Conservation (phyloP, 2,113 vertebrate genomes). For the Coracopsis vasa region DNA sequence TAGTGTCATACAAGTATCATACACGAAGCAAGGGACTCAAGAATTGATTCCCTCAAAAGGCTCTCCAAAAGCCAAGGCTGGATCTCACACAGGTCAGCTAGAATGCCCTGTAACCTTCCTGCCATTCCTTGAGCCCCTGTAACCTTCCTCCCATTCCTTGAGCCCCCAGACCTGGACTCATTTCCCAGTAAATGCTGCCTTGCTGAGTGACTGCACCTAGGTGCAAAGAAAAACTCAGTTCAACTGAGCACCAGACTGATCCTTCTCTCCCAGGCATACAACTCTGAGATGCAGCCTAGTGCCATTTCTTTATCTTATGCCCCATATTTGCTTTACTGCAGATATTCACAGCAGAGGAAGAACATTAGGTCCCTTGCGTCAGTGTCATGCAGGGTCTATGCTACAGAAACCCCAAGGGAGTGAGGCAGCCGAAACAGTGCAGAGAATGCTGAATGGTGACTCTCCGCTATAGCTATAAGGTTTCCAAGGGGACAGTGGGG, state of each 20-base stretch:
- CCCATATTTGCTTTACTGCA: neutral
- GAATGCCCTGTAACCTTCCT: neutral
- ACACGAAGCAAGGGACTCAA: neutral
- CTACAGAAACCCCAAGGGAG: neutral
- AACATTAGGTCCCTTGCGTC: neutral
- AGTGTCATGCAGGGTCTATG: neutral
- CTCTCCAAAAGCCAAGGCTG: neutral
- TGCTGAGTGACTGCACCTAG: neutral
- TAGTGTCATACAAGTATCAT: neutral
- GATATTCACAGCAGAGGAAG: neutral
- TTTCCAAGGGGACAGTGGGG: neutral
- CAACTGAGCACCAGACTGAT: rapidly evolving
- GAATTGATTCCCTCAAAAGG: neutral
- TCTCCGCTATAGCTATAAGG: neutral
- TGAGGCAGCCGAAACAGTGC: neutral
- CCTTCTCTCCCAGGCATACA: neutral
- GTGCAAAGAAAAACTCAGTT: neutral
- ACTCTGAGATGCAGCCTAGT: neutral
- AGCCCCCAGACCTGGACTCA: neutral
- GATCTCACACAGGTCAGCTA: neutral
- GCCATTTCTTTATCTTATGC: neutral
- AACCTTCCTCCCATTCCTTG: neutral
- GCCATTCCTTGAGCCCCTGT: neutral
- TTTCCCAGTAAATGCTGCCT: neutral
- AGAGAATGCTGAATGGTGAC: neutral